Base-by-base conservation (phyloP, 2,113 vertebrate genomes). In the Dendropsophus ebraccatus region DNA sequence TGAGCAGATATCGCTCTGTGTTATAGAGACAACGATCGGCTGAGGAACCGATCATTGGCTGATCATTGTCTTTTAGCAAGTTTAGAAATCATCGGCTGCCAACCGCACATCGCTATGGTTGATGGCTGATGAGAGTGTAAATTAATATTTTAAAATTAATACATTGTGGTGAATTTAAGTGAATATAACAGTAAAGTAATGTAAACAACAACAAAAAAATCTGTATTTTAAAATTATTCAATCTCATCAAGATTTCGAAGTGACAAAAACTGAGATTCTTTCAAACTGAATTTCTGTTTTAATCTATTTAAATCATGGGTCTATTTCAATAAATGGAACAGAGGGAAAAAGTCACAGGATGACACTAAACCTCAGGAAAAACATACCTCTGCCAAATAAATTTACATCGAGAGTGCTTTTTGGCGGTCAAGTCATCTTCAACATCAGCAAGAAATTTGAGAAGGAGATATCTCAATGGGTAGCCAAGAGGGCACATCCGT, bases 391-490 rank as follows among this genome's bases (percentile, higher is more conserved):
- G 70, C 69, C 82, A 84, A 56, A 74, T 60, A 84, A 74, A 73
- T 84, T 47, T 74, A 84, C 70, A 60, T 58, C 49, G n/a, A 60
- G 54, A 75, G 82, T 84, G 50, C 12, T 74, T 58, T 56, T 84
- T 74, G 52, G 70, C 70, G 65, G 70, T 84, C 69, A 84, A 84
- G 70, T 74, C 69, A 47, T 73, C 67, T 84, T 74, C 23, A 74
- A 84, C 70, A 41, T 60, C 35, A 58, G 82, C 37, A 86, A 86
- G 50, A 86, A 56, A 72, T 45, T 54, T 21, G 56, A 80, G 50
- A 86, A 81, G 52, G 35, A 60, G 62, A 80, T 41, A 69, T 86
- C 84, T 86, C 84, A 58, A 32, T 86, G 47, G 76, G 65, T 58
- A 81, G 50, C 62, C 62, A 72, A 41, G 35, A 58, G 76, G 30